These are phyloP conservation scores for Philaenus spumarius DNA, from an alignment of 1,140 invertebrate genomes.

Conservation along the genomic window DNA sequence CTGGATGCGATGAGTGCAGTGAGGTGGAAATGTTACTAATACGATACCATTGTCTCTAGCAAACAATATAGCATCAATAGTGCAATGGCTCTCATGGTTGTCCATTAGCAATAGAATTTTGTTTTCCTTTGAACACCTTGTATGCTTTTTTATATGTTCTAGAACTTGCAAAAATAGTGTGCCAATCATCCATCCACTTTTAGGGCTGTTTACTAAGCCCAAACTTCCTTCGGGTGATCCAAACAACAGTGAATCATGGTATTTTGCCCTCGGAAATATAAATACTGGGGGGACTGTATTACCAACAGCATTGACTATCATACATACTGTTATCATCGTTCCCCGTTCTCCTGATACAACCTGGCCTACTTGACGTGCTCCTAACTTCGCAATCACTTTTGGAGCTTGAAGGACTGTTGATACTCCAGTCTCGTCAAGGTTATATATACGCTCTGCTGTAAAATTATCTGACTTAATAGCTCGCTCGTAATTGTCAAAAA, in stretches of 20 bases:
- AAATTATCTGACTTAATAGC: too few species aligned
- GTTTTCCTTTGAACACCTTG: conserved; percentile 26
- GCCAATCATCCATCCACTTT: conserved; percentile 15
- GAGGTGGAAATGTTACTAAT: conserved; percentile 29
- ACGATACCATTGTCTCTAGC: conserved; percentile 28
- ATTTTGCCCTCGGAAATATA: conserved; percentile 33
- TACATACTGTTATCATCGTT: conserved; percentile 28
- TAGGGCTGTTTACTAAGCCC: conserved; percentile 4
- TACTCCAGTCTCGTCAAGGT: too few species aligned
- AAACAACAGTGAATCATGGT: conserved; percentile 29
- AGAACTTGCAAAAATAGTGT: conserved; percentile 13
- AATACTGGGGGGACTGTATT: conserved; percentile 33
- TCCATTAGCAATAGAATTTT: conserved; percentile 39
- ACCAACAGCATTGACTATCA: conserved; percentile 29
- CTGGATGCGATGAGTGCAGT: conserved; percentile 34
- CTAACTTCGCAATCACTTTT: conserved; percentile 32
- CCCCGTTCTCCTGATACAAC: conserved; percentile 31
- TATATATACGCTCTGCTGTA: too few species aligned
- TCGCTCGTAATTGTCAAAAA: too few species aligned
- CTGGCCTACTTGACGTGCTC: conserved; percentile 30
- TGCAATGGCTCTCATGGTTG: conserved; percentile 36
- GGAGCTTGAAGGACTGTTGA: too few species aligned
- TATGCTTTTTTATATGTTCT: conserved; percentile 28
- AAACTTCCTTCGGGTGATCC: conserved; percentile 31
- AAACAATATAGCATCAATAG: conserved; percentile 27